Evolutionary conservation across 2,113 vertebrate genomes (phyloP), one percentile per base, ranked within the genome.

Genomic region (Epinephelus fuscoguttatus): DNA sequence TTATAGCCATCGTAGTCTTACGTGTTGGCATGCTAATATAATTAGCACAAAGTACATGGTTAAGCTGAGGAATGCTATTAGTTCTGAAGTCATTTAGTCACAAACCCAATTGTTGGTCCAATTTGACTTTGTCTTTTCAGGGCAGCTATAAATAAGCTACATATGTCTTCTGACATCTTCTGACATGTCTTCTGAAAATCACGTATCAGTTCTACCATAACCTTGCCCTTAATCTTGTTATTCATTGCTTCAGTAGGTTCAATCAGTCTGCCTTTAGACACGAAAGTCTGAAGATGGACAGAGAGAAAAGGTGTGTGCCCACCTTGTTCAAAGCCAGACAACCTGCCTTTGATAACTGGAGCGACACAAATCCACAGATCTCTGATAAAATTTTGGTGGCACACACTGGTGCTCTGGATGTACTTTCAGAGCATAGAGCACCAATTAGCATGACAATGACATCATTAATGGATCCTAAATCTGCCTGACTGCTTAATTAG

Each of bases 401-500:
- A 77, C 66, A 72, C 42, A 82, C 56, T 49, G 50, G 55, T 52
- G 63, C 77, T 74, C 19, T 68, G 67, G 64, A 60, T 85, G 71
- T 84, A 77, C 76, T 71, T 80, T 76, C 27, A 78, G 78, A 89
- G 78, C 75, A 69, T 25, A 94, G 93, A 94, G 85, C 89, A 73
- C 89, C 40, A 94, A 95, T 97, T 97, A 96, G 95, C 92, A 95
- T 96, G 94, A 97, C 95, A 97, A 97, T 96, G 88, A 93, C 95
- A 96, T 97, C 95, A 96, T 97, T 97, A 97, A 93, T 94, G 88
- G 91, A 95, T 94, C 94, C 95, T 95, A 94, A 95, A 85, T 96
- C 96, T 94, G 92, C 89, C 84, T 97, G 97, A 98, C 98, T 97
- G 95, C 96, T 97, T 96, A 96, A 98, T 97, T 97, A 96, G 96